A percentile compares a stretch with the other conserved stretches of the same genome.
Conservation (phyloP, 2,888 invertebrate species). For the Drosophila nr. perissopoda region DNA sequence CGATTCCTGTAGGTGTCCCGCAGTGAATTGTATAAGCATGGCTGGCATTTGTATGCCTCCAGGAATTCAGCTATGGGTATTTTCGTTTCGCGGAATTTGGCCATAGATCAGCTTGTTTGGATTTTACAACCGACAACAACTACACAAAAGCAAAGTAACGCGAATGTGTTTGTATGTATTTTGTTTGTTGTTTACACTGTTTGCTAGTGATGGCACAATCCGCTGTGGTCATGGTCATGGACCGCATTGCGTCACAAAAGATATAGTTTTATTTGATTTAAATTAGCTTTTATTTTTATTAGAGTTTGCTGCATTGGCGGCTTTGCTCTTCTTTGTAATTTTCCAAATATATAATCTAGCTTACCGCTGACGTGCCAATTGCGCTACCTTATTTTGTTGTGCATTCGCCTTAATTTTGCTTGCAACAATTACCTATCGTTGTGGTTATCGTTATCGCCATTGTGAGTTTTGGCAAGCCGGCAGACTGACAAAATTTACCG, state of each 20-base stretch:
- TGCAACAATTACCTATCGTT: conserved; percentile 8
- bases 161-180: conserved; percentile 7
- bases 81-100: conserved; percentile 76
- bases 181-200: conserved; percentile 32
- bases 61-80: conserved; percentile 79
- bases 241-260: background rate
- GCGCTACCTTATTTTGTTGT: background rate
- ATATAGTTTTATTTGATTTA: background rate
- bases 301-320: too few species aligned
- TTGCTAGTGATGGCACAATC: conserved; percentile 34
- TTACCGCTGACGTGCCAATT: background rate
- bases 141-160: conserved; percentile 20
- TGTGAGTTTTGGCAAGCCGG: conserved; percentile 35
- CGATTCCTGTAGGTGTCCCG: conserved; percentile 81
- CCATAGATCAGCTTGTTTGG: conserved; percentile 51
- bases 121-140: conserved; percentile 8
- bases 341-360: background rate
- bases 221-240: conserved; percentile 11
- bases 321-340: too few species aligned
- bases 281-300: background rate
- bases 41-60: conserved; percentile 79
- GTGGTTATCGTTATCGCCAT: conserved; percentile 12
- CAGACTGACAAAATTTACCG: conserved; percentile 37
- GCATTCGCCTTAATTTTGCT: background rate
- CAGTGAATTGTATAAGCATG: conserved; percentile 80